Percentiles rank a stretch among this genome's conserved stretches.
Conservation (phyloP, 2,797 vertebrate genomes). For the Masticophis lateralis region DNA sequence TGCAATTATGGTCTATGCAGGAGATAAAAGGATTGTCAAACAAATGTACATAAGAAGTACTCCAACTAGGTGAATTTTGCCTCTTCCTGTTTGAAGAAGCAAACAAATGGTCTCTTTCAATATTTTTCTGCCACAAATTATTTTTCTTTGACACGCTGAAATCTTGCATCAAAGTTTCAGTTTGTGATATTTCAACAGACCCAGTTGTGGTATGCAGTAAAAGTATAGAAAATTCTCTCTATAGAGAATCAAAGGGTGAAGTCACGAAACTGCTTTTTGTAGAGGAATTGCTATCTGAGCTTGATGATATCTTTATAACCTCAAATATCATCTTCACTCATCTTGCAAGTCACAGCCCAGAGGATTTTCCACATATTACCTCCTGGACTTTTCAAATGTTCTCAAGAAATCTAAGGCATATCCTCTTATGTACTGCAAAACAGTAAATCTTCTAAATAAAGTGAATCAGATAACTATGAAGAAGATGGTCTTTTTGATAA, state of each 20-base stretch:
- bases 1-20: constrained; percentile 50
- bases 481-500: neutral
- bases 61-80: neutral
- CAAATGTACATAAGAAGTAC: neutral
- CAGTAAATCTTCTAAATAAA: neutral
- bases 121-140: neutral
- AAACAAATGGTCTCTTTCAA: constrained; percentile 15
- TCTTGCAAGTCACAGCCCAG: neutral
- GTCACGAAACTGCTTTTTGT: neutral
- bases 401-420: neutral
- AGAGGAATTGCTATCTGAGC: neutral
- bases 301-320: neutral
- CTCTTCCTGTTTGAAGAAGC: neutral
- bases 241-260: neutral
- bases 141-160: constrained; percentile 3
- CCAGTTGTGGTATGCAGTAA: neutral
- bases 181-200: neutral
- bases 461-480: neutral
- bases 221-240: neutral
- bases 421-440: neutral
- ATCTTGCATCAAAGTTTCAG: neutral
- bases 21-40: neutral
- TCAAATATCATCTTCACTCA: neutral
- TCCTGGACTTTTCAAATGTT: neutral
- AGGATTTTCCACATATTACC: neutral